These are phyloP conservation scores for Adelphocoris suturalis DNA, from an alignment of 2,888 invertebrate species.

Conservation along the genomic window DNA sequence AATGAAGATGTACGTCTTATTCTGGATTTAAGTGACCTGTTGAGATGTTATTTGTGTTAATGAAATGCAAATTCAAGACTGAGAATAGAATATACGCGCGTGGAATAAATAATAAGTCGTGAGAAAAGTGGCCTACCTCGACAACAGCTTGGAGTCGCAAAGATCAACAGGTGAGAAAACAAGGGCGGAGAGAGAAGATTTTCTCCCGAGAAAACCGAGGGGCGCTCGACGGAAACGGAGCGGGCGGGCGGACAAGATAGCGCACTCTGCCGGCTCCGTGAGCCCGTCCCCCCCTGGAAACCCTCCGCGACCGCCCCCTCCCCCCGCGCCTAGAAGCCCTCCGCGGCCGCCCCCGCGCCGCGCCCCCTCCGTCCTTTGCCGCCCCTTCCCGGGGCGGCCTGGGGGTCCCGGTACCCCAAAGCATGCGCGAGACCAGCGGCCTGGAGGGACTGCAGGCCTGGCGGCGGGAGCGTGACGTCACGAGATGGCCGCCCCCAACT, in stretches of 20 bases:
- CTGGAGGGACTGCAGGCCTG: slow-evolving; percentile 27
- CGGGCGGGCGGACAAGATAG: slow-evolving; percentile 44
- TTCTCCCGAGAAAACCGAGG: neutral
- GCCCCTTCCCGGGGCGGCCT: neutral
- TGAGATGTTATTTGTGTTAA: neutral
- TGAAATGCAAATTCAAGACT: neutral
- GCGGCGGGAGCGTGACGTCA: neutral
- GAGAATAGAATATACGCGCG: neutral
- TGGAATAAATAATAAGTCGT: neutral
- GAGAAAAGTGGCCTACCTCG: slow-evolving; percentile 47
- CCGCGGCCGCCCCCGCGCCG: neutral
- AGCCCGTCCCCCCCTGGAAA: slow-evolving; percentile 2
- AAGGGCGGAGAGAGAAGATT: slow-evolving; percentile 19
- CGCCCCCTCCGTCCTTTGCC: neutral
- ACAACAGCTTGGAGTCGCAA: slow-evolving; percentile 55
- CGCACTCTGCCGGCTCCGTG: slow-evolving; percentile 29
- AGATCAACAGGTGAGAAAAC: slow-evolving; percentile 62
- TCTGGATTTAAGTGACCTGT: neutral
- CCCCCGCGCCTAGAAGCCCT: neutral
- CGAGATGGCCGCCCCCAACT: neutral
- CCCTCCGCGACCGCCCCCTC: neutral
- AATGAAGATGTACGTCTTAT: too few species aligned
- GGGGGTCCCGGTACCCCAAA: neutral
- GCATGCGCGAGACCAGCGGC: slow-evolving; percentile 23
- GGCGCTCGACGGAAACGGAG: neutral